Conservation (phyloP, 2,113 vertebrate genomes). For the Myodes glareolus region DNA sequence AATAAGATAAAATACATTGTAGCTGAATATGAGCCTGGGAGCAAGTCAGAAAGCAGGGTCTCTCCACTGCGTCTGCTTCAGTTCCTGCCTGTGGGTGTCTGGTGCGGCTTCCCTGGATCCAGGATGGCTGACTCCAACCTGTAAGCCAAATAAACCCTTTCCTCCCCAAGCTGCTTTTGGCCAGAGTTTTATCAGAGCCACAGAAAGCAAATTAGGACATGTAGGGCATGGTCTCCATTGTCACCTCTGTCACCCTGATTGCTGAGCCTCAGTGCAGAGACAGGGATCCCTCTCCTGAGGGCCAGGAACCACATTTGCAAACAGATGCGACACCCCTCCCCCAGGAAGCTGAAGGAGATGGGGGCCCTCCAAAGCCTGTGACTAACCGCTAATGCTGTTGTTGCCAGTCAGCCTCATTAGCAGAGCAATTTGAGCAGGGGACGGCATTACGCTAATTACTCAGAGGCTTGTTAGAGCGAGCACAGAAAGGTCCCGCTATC, state of each 20-base stretch:
- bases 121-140: neutral
- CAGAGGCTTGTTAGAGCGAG: conserved; percentile 79
- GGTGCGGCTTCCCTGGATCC: too few relatives aligned
- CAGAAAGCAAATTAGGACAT: neutral
- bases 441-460: conserved; percentile 84
- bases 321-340: conserved; percentile 76
- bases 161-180: neutral
- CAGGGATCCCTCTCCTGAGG: conserved; percentile 49
- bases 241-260: neutral
- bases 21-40: neutral
- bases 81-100: neutral
- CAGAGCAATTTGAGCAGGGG: conserved; percentile 80
- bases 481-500: conserved; percentile 71
- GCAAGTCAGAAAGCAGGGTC: neutral
- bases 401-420: conserved; percentile 86
- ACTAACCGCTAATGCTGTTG: conserved; percentile 84
- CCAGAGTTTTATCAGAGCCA: neutral
- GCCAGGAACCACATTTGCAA: conserved; percentile 34
- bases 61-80: too few relatives aligned
- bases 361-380: conserved; percentile 37
- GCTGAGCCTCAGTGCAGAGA: neutral
- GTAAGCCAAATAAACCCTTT: neutral
- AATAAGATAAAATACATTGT: too few relatives aligned
- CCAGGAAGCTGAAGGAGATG: conserved; percentile 63
- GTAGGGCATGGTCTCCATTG: too few relatives aligned